Evolutionary conservation across 2,113 vertebrate genomes (phyloP).

Genomic region (Odocoileus virginianus): DNA sequence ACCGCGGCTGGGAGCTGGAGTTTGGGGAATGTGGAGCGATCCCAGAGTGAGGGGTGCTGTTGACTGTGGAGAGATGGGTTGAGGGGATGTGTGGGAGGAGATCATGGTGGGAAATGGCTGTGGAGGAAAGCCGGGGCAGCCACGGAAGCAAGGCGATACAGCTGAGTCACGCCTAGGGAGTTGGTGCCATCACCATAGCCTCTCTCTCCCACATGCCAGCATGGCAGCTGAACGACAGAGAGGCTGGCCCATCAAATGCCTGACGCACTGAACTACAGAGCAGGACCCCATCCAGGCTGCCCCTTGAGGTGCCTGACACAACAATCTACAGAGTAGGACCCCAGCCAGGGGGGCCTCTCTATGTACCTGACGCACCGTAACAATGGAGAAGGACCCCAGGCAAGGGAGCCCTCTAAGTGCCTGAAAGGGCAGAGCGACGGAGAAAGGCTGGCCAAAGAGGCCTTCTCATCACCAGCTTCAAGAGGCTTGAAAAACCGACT

Average conservation of each 20-base stretch:
- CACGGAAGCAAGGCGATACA: background rate
- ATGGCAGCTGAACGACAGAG: background rate
- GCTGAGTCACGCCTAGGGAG: background rate
- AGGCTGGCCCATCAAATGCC: background rate
- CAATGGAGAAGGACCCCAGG: background rate
- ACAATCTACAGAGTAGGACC: background rate
- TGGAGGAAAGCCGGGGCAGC: background rate
- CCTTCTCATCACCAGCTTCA: background rate
- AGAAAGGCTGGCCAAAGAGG: background rate
- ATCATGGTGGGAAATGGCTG: background rate
- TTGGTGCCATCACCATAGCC: background rate
- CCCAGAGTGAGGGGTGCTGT: background rate
- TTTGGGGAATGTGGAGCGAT: background rate
- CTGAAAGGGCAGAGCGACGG: background rate
- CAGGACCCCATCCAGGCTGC: background rate
- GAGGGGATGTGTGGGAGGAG: background rate
- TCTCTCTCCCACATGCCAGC: background rate
- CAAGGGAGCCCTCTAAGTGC: background rate
- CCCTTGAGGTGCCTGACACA: background rate
- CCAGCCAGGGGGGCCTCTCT: background rate
- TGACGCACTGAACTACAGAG: background rate
- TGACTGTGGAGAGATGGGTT: background rate
- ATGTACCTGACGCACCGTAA: accelerated
- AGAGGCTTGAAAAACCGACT: background rate
- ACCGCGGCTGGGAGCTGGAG: background rate